These are phyloP conservation scores for Lacanobia oleracea DNA, from an alignment of 2,888 invertebrate genomes.

Conservation along the genomic window DNA sequence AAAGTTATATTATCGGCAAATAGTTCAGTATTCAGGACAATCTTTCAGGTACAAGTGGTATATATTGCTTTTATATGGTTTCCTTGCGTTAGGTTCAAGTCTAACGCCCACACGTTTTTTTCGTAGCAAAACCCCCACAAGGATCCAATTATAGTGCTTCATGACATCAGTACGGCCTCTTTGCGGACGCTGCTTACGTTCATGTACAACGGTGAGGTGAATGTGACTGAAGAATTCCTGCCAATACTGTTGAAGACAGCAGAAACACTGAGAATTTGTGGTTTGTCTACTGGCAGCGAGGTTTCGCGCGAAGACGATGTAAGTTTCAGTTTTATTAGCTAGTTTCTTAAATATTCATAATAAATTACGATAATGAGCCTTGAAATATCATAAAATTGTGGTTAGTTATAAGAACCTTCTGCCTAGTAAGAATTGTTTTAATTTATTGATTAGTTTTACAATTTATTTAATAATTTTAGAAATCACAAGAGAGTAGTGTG, in stretches of 20 bases:
- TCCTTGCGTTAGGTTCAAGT: conserved; percentile 56
- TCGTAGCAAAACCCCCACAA: conserved; percentile 93
- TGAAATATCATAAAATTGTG: not conserved
- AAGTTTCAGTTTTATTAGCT: conserved; percentile 29
- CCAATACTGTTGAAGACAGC: conserved; percentile 93
- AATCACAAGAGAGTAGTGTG: conserved; percentile 71
- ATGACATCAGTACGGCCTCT: conserved; percentile 93
- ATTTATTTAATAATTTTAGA: conserved; percentile 70
- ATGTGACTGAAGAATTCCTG: conserved; percentile 93
- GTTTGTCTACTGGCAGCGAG: conserved; percentile 91
- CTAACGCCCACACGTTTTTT: conserved; percentile 84
- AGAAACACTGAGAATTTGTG: conserved; percentile 92
- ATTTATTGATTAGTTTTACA: not conserved
- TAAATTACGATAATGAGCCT: not conserved
- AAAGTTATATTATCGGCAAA: conserved; percentile 93
- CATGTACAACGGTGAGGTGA: conserved; percentile 94
- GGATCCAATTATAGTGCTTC: conserved; percentile 94
- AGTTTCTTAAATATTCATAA: not conserved
- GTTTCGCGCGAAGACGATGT: conserved; percentile 85
- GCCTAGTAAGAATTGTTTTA: not conserved
- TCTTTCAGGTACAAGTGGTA: conserved; percentile 88
- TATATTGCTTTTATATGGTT: conserved; percentile 40
- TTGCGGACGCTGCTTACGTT: conserved; percentile 92
- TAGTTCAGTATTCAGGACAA: conserved; percentile 92
- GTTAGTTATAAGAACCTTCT: not conserved